These are phyloP conservation scores for Melospiza melodia DNA, from an alignment of 2,113 vertebrate genomes.

Conservation along the genomic window DNA sequence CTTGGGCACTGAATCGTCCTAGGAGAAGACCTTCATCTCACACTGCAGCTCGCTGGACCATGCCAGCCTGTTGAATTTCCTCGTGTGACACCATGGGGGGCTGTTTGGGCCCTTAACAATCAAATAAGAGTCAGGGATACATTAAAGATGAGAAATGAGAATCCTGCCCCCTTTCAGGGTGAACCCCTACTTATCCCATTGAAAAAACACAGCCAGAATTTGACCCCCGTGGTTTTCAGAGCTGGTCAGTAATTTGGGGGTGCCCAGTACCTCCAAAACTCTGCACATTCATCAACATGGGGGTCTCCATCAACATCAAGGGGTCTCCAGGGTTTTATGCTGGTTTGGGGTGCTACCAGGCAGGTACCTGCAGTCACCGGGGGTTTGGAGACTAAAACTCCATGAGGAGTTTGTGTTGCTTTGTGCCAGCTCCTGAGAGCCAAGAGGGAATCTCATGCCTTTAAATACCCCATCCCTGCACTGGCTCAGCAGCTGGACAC, in stretches of 20 bases:
- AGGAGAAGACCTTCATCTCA: conserved; percentile 62
- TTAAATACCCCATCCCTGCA: background rate
- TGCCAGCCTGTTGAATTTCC: conserved; percentile 47
- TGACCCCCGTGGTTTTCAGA: background rate
- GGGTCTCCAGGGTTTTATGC: background rate
- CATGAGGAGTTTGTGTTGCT: background rate
- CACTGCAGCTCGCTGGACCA: conserved; percentile 1
- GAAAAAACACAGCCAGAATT: background rate
- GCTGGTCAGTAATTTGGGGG: background rate
- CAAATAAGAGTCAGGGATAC: conserved; percentile 7
- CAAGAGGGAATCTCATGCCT: background rate
- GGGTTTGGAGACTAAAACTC: background rate
- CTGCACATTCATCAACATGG: fast-evolving
- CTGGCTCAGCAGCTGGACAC: background rate
- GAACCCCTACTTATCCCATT: fast-evolving
- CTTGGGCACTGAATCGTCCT: conserved; percentile 54
- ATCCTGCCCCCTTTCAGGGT: background rate
- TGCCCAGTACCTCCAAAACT: background rate
- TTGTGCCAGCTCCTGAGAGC: background rate
- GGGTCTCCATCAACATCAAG: background rate
- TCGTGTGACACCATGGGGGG: background rate
- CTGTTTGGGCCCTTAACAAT: background rate
- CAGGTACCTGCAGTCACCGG: background rate
- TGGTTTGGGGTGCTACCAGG: background rate
- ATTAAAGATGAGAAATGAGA: background rate